These are phyloP conservation scores for Microtus oregoni DNA, from an alignment of 2,113 vertebrate species.

Conservation along the genomic window DNA sequence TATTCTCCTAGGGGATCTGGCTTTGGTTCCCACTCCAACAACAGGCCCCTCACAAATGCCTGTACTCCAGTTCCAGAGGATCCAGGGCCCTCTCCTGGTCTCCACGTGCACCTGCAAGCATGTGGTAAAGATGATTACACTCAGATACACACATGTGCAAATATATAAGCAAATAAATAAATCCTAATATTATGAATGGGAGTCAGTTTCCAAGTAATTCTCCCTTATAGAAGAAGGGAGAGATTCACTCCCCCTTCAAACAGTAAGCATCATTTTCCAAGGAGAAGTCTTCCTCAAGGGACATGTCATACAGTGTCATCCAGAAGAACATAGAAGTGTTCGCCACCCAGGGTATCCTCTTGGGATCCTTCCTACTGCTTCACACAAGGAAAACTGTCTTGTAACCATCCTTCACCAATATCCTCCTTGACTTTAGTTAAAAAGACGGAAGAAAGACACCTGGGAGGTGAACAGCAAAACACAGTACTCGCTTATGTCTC, in stretches of 20 bases:
- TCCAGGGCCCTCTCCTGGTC: not conserved
- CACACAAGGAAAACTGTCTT: not conserved
- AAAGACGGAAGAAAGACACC: not conserved
- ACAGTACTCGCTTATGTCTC: not conserved
- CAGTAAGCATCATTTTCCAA: not conserved
- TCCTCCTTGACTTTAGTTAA: not conserved
- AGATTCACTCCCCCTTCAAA: not conserved
- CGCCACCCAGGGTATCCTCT: fast-evolving
- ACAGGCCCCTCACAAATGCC: not conserved
- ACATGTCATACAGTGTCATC: not conserved
- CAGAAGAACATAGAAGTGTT: not conserved
- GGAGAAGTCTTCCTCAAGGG: not conserved
- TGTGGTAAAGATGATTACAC: not conserved
- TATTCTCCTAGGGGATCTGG: not conserved
- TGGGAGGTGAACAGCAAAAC: not conserved
- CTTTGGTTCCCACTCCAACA: not conserved
- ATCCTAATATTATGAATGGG: not conserved
- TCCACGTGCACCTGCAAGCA: not conserved
- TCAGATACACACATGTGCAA: not conserved
- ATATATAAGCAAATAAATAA: not conserved
- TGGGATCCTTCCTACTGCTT: not conserved
- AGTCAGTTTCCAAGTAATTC: not conserved
- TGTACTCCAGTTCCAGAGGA: not conserved
- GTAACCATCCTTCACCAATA: not conserved
- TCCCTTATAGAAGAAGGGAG: not conserved